These are phyloP conservation scores for Prolemur simus DNA, from an alignment of 2,113 vertebrate species.

Conservation along the genomic window DNA sequence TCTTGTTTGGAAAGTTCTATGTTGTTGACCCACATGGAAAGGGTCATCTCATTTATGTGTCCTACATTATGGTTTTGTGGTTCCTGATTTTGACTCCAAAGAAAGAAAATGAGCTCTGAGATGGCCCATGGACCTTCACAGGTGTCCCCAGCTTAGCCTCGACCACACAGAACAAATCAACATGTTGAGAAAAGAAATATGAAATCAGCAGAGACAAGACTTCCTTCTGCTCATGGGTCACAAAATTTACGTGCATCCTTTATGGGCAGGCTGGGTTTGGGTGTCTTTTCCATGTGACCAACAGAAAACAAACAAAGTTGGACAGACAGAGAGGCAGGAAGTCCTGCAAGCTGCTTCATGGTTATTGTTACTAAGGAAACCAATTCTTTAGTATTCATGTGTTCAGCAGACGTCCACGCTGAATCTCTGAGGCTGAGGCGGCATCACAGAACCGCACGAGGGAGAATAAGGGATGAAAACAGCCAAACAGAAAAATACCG, in stretches of 20 bases:
- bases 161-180: background rate
- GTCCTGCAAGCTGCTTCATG: conserved; percentile 72
- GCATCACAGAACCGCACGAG: conserved; percentile 57
- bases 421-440: conserved; percentile 62
- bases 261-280: conserved; percentile 61
- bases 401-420: conserved; percentile 75
- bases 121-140: background rate
- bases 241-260: background rate
- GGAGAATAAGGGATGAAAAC: conserved; percentile 61
- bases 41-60: background rate
- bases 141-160: background rate
- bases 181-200: background rate
- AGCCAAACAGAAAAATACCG: background rate
- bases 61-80: background rate
- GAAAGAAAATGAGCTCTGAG: background rate
- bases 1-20: background rate
- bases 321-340: conserved; percentile 79
- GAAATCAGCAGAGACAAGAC: background rate
- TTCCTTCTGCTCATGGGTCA: background rate
- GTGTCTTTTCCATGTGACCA: conserved; percentile 66
- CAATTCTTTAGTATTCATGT: conserved; percentile 84
- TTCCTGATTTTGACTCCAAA: background rate
- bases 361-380: conserved; percentile 88
- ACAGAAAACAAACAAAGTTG: conserved; percentile 77
- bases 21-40: background rate